Evolutionary conservation across 2,113 vertebrate genomes (phyloP).

Genomic region (Passer domesticus): DNA sequence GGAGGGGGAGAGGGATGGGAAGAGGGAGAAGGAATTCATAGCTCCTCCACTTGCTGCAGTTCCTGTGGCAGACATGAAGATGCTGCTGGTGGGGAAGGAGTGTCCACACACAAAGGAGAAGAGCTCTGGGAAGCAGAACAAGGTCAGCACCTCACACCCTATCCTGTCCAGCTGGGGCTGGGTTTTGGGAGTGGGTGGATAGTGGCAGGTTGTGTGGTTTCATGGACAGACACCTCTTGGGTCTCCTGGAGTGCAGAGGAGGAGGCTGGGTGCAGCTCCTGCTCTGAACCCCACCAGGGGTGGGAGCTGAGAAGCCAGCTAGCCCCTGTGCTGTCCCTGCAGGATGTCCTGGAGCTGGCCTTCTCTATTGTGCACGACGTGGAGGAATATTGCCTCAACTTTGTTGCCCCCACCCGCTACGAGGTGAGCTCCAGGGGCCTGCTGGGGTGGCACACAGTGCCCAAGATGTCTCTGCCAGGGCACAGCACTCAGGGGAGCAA

Average conservation of each 20-base stretch:
- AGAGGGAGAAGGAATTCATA: not conserved
- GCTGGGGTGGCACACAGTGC: accelerated
- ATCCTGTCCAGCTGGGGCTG: not conserved
- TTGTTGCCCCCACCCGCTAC: conserved; percentile 87
- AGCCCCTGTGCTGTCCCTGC: not conserved
- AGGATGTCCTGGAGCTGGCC: conserved; percentile 92
- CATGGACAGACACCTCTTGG: not conserved
- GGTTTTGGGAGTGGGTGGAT: not conserved
- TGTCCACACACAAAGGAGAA: conserved; percentile 94
- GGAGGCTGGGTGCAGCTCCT: not conserved
- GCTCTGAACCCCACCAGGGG: not conserved
- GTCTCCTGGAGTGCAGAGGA: not conserved
- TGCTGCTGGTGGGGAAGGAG: conserved; percentile 88
- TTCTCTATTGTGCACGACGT: conserved; percentile 91
- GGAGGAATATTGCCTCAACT: conserved; percentile 91
- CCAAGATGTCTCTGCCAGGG: not conserved
- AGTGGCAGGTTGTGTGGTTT: not conserved
- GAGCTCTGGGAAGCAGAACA: conserved; percentile 91
- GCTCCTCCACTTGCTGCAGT: conserved; percentile 70
- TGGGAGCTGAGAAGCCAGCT: not conserved
- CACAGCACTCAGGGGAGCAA: not conserved
- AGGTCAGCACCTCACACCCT: conserved; percentile 73
- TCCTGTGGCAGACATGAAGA: conserved; percentile 91
- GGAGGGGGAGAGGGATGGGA: not conserved
- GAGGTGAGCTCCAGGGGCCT: conserved; percentile 79